Percentiles rank a stretch among this genome's conserved stretches.
phyloP scores from a whole-genome alignment of 2,888 invertebrate species.

The Eupithecia exiguata region DNA sequence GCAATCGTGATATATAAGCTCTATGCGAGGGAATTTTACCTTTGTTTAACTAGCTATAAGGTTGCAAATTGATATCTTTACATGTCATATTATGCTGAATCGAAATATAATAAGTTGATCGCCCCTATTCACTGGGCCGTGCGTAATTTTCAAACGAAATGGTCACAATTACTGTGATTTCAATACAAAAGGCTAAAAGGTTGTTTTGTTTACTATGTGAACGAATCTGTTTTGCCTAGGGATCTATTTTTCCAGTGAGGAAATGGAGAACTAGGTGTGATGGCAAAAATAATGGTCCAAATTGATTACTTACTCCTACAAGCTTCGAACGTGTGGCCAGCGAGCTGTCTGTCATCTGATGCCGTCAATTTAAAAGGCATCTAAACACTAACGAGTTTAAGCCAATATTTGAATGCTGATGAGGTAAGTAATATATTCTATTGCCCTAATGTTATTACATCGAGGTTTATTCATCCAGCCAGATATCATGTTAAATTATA shows the following conservation, averaged over 20 bases:
- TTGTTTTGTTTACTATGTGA: background rate
- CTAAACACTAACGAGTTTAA: too few species aligned
- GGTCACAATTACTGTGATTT: constrained; percentile 11
- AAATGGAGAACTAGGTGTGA: background rate
- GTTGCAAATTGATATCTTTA: constrained; percentile 41
- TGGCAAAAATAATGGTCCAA: background rate
- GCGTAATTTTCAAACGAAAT: constrained; percentile 35
- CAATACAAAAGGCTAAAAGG: constrained; percentile 11
- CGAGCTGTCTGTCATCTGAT: too few species aligned
- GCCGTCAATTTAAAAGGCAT: too few species aligned
- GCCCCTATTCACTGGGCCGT: constrained; percentile 48
- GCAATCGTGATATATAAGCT: constrained; percentile 4
- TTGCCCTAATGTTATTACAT: too few species aligned
- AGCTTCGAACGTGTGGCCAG: too few species aligned
- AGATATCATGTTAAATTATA: background rate
- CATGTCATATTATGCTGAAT: constrained; percentile 49
- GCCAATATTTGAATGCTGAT: too few species aligned
- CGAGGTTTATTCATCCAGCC: background rate
- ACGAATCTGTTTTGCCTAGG: background rate
- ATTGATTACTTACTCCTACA: background rate
- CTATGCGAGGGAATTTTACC: constrained; percentile 39
- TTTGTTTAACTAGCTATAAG: constrained; percentile 38
- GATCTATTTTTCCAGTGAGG: background rate
- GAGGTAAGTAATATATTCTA: too few species aligned
- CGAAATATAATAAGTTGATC: constrained; percentile 54